These are phyloP conservation scores for Apodemus speciosus DNA, from an alignment of 2,113 vertebrate species.

Conservation along the genomic window DNA sequence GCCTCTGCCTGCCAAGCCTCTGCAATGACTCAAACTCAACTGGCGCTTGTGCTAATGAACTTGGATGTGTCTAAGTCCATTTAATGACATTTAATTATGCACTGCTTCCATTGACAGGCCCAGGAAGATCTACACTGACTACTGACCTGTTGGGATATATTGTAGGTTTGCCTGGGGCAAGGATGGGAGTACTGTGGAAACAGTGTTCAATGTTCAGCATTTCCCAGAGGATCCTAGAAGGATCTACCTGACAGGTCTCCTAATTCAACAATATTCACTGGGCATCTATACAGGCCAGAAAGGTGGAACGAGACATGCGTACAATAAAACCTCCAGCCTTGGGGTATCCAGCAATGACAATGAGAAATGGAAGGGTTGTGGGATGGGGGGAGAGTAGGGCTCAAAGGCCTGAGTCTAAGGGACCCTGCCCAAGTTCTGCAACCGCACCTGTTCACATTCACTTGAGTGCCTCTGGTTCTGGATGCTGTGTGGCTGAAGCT, in stretches of 20 bases:
- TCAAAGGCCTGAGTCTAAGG: not conserved
- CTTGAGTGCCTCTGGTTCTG: not conserved
- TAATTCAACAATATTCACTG: not conserved
- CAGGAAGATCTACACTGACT: slow-evolving; percentile 43
- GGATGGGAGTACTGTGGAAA: not conserved
- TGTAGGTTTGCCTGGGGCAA: not conserved
- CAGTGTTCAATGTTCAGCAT: rapidly evolving
- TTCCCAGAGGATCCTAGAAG: not conserved
- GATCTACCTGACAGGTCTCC: not conserved
- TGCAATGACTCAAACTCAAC: slow-evolving; percentile 57
- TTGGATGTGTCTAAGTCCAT: slow-evolving; percentile 46
- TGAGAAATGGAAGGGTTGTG: too few species aligned
- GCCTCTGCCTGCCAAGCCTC: slow-evolving; percentile 1
- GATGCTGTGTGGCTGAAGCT: rapidly evolving
- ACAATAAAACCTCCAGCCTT: not conserved
- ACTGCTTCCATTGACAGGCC: not conserved
- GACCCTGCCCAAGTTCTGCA: not conserved
- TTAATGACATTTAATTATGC: slow-evolving; percentile 54
- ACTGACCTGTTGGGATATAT: not conserved
- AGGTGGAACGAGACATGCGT: not conserved
- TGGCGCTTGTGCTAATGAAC: slow-evolving; percentile 43
- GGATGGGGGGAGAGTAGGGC: not conserved
- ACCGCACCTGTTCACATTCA: rapidly evolving
- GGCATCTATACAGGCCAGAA: not conserved
- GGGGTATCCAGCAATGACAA: not conserved